phyloP scores from a whole-genome alignment of 2,888 invertebrate species.

The Chaetoderma sp. region DNA sequence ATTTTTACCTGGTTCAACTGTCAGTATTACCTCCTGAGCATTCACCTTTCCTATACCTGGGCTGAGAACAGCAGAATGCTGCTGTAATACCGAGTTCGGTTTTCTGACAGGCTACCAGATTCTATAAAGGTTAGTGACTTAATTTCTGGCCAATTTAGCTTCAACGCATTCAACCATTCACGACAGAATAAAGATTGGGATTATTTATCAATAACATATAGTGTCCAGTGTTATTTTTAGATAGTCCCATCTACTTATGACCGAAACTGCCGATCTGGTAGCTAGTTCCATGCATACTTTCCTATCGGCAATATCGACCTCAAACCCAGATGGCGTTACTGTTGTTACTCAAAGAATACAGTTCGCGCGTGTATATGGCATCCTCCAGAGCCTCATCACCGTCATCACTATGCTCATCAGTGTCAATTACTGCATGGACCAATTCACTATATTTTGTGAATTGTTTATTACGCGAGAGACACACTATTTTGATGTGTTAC shows the following conservation, averaged over 20 bases:
- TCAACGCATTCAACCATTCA: slow-evolving; percentile 30
- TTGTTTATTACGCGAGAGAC: too few relatives aligned
- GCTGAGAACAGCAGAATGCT: slow-evolving; percentile 6
- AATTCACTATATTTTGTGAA: not conserved
- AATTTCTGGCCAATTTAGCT: too few relatives aligned
- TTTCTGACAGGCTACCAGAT: not conserved
- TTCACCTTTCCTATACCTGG: slow-evolving; percentile 1
- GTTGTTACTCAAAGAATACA: not conserved
- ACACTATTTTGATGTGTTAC: slow-evolving; percentile 6
- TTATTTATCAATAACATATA: slow-evolving; percentile 28
- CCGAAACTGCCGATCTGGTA: not conserved
- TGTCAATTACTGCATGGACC: not conserved
- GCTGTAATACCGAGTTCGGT: not conserved
- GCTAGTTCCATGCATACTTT: slow-evolving; percentile 32
- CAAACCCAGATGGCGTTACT: too few relatives aligned
- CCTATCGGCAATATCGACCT: slow-evolving; percentile 27
- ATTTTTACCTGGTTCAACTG: slow-evolving; percentile 11
- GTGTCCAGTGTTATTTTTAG: slow-evolving; percentile 2
- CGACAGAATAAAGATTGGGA: slow-evolving; percentile 30
- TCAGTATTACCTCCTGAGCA: slow-evolving; percentile 14
- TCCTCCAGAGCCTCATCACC: not conserved
- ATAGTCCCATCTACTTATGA: too few relatives aligned
- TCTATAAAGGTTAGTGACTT: too few relatives aligned
- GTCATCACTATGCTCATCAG: too few relatives aligned
- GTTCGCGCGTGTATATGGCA: not conserved